These are phyloP conservation scores for Bergia puertoricense DNA, from an alignment of 92 coral and sea anemone genomes.

Conservation along the genomic window DNA sequence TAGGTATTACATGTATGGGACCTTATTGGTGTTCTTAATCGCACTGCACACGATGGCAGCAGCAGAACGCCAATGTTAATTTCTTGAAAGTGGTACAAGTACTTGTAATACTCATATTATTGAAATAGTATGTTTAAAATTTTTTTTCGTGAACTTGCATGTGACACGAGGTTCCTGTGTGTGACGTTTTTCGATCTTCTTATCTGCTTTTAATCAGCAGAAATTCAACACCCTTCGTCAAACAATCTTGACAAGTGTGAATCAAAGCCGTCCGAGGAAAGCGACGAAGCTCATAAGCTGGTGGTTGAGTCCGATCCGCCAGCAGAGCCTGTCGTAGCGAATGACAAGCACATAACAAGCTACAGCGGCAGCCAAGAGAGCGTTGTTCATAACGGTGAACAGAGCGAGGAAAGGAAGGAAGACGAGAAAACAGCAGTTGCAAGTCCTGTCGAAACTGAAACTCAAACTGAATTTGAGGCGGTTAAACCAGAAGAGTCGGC, in stretches of 20 bases:
- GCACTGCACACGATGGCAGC: no score
- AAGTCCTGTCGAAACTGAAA: background rate
- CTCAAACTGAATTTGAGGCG: background rate
- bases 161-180: background rate
- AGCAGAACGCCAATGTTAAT: background rate
- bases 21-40: no score
- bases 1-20: no score
- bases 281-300: background rate
- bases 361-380: background rate
- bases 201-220: slow-evolving; percentile 17
- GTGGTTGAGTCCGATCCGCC: background rate
- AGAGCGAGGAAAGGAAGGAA: background rate
- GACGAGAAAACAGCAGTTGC: background rate
- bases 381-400: background rate
- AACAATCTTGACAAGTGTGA: slow-evolving; percentile 37
- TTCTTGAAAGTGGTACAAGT: background rate
- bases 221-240: slow-evolving; percentile 35
- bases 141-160: background rate
- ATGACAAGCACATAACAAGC: background rate
- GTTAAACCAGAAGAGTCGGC: slow-evolving; percentile 6
- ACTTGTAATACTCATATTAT: no score
- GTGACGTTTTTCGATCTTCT: background rate
- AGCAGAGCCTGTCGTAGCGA: background rate
- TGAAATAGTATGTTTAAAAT: no score
- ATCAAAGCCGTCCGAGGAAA: background rate